phyloP scores from a whole-genome alignment of 1,140 invertebrate genomes.

The Pteromalus puparum region DNA sequence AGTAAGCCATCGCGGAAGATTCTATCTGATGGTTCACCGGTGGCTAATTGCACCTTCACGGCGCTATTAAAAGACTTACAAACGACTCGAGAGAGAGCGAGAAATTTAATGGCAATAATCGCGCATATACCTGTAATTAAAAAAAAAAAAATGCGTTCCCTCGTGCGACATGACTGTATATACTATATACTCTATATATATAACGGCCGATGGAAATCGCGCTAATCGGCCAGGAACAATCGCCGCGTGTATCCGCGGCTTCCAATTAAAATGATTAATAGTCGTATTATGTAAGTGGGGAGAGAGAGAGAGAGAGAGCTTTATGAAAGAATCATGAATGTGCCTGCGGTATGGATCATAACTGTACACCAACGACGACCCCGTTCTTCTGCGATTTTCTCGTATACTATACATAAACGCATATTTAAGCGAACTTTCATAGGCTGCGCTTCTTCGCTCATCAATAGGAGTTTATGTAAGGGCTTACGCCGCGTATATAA shows the following conservation, averaged over 20 bases:
- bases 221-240: slow-evolving; percentile 31
- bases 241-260: slow-evolving; percentile 13
- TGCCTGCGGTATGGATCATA: not conserved
- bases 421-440: too few species aligned
- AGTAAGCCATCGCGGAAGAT: not conserved
- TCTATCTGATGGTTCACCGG: not conserved
- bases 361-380: not conserved
- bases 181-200: not conserved
- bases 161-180: not conserved
- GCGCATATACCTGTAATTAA: not conserved
- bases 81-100: not conserved
- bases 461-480: too few species aligned
- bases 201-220: not conserved
- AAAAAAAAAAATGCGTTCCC: slow-evolving; percentile 5
- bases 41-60: slow-evolving; percentile 4
- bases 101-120: slow-evolving; percentile 2
- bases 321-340: slow-evolving; percentile 35
- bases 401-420: too few species aligned
- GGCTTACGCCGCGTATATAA: too few species aligned
- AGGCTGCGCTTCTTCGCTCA: not conserved
- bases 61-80: not conserved
- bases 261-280: slow-evolving; percentile 50
- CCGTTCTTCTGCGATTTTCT: not conserved
- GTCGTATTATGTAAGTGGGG: slow-evolving; percentile 26
- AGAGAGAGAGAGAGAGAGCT: not conserved